Evolutionary conservation across 2,888 invertebrate genomes (phyloP).

Genomic region (Cephus runcator): DNA sequence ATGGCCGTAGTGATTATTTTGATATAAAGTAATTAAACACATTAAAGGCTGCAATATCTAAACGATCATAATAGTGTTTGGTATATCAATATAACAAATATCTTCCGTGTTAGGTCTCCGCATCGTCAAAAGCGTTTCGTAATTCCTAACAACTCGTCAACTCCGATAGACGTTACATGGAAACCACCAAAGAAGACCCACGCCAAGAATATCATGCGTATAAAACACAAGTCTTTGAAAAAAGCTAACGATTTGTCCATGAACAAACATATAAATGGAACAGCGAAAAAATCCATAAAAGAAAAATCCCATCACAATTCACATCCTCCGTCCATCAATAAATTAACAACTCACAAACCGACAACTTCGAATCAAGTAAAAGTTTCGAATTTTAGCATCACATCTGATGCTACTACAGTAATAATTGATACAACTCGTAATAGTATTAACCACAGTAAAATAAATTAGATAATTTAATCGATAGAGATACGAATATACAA

Average conservation of each 20-base stretch:
- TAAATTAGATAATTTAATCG: not conserved
- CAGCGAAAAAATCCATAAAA: not conserved
- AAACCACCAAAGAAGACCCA: not conserved
- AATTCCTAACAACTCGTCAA: not conserved
- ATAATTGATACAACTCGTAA: not conserved
- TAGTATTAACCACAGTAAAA: not conserved
- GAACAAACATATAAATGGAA: not conserved
- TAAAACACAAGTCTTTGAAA: not conserved
- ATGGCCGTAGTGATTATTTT: not conserved
- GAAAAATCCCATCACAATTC: not conserved
- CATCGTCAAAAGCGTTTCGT: not conserved
- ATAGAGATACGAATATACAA: not conserved
- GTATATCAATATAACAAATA: not conserved
- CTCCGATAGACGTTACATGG: not conserved
- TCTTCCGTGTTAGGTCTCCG: not conserved
- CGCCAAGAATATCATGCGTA: not conserved
- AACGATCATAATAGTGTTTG: not conserved
- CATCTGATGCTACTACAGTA: not conserved
- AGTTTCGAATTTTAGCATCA: not conserved
- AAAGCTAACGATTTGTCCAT: not conserved
- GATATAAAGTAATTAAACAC: not conserved
- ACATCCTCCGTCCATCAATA: not conserved
- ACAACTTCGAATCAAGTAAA: not conserved
- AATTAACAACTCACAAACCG: not conserved
- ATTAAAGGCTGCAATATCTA: not conserved